These are phyloP conservation scores for Sycophila sp. DNA, from an alignment of 1,140 invertebrate genomes.

Conservation along the genomic window DNA sequence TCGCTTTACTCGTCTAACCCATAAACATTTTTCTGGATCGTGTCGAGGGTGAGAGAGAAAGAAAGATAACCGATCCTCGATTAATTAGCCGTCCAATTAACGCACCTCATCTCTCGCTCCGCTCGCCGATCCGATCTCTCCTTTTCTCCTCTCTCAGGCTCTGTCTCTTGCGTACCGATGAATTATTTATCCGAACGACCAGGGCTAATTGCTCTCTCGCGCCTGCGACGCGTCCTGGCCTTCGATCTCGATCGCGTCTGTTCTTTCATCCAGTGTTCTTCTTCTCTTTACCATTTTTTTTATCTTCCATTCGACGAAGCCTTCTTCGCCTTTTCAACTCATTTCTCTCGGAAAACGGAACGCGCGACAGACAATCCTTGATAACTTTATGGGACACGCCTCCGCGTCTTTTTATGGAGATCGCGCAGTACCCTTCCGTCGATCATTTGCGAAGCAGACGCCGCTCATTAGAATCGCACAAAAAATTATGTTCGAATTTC, in stretches of 20 bases:
- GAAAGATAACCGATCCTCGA: constrained; percentile 44
- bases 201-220: constrained; percentile 44
- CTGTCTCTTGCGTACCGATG: constrained; percentile 43
- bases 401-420: too few species aligned
- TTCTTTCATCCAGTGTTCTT: background rate
- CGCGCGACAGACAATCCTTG: background rate
- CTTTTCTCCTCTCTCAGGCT: background rate
- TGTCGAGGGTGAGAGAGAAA: too few species aligned
- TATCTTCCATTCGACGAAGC: too few species aligned
- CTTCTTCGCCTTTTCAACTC: too few species aligned
- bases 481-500: too few species aligned
- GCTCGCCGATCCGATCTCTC: background rate
- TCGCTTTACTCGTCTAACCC: too few species aligned
- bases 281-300: background rate
- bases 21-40: constrained; percentile 12
- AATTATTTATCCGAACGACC: constrained; percentile 49
- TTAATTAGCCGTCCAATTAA: constrained; percentile 54
- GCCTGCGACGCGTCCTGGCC: background rate
- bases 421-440: too few species aligned
- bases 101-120: constrained; percentile 32
- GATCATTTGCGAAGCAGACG: too few species aligned
- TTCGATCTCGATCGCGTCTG: constrained; percentile 6
- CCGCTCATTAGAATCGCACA: too few species aligned
- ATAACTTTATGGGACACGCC: constrained; percentile 7
- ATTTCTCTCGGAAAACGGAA: too few species aligned